These are phyloP conservation scores for Leucophenga varia DNA, from an alignment of 1,140 invertebrate species.

Conservation along the genomic window DNA sequence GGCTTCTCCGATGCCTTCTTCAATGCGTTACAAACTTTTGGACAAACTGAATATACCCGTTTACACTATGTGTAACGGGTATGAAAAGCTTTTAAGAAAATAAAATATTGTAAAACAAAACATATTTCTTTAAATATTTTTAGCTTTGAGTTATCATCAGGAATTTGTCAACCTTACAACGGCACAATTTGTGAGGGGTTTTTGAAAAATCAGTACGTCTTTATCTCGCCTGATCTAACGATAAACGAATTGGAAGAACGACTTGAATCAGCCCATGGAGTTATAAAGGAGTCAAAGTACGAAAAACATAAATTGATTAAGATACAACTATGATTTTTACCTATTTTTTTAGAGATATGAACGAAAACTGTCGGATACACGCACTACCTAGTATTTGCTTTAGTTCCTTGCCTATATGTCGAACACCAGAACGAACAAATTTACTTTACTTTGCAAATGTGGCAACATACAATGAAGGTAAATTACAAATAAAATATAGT, in stretches of 20 bases:
- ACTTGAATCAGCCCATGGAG: slow-evolving; percentile 78
- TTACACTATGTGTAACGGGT: no score
- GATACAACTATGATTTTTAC: background rate
- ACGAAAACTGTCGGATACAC: slow-evolving; percentile 73
- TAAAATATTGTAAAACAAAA: no score
- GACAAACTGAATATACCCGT: no score
- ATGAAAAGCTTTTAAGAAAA: no score
- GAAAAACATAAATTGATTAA: background rate
- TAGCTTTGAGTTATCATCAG: slow-evolving; percentile 39
- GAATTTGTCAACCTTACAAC: slow-evolving; percentile 74
- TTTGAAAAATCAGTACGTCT: slow-evolving; percentile 80
- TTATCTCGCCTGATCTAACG: slow-evolving; percentile 75
- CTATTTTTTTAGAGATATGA: slow-evolving; percentile 63
- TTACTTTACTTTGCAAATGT: slow-evolving; percentile 58
- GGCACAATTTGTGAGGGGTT: slow-evolving; percentile 79
- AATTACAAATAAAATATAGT: slow-evolving; percentile 23
- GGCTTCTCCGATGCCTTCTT: no score
- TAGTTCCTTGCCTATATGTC: slow-evolving; percentile 88
- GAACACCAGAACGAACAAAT: slow-evolving; percentile 65
- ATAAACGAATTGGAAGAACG: slow-evolving; percentile 81
- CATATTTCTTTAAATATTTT: no score
- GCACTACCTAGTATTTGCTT: slow-evolving; percentile 86
- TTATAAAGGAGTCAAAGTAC: slow-evolving; percentile 78
- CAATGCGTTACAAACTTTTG: no score
- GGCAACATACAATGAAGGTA: slow-evolving; percentile 27